These are phyloP conservation scores for Tachuris rubrigastra DNA, from an alignment of 2,113 vertebrate species.

Conservation along the genomic window DNA sequence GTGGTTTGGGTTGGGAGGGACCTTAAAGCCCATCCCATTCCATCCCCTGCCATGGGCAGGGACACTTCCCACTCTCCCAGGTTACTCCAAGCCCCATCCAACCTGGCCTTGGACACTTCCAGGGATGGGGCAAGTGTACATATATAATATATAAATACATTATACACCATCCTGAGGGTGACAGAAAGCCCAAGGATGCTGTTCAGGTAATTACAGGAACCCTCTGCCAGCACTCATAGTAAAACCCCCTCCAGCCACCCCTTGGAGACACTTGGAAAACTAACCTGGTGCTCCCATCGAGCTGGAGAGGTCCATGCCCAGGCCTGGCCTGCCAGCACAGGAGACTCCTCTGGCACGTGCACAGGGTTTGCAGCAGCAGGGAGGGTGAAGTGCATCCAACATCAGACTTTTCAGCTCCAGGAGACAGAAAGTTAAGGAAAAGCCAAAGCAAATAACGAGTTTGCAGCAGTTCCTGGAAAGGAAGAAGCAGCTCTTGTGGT, in stretches of 20 bases:
- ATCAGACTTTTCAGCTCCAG: conserved; percentile 32
- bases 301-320: accelerated
- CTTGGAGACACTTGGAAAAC: accelerated
- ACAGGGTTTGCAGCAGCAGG: neutral
- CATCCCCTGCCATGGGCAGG: neutral
- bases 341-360: neutral
- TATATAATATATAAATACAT: too few species aligned
- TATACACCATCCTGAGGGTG: neutral
- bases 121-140: neutral
- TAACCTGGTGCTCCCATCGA: accelerated
- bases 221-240: neutral
- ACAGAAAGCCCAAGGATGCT: neutral
- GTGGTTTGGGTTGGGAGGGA: neutral
- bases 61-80: neutral
- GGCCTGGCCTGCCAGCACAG: accelerated
- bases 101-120: neutral
- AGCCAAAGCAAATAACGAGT: conserved; percentile 68
- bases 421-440: neutral
- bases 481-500: neutral
- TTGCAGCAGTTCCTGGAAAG: conserved; percentile 44
- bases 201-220: neutral
- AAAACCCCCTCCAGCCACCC: neutral
- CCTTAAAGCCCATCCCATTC: neutral
- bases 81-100: neutral
- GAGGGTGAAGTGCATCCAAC: conserved; percentile 15